Conservation (phyloP, 2,113 vertebrate genomes). For the Pluvialis apricaria region DNA sequence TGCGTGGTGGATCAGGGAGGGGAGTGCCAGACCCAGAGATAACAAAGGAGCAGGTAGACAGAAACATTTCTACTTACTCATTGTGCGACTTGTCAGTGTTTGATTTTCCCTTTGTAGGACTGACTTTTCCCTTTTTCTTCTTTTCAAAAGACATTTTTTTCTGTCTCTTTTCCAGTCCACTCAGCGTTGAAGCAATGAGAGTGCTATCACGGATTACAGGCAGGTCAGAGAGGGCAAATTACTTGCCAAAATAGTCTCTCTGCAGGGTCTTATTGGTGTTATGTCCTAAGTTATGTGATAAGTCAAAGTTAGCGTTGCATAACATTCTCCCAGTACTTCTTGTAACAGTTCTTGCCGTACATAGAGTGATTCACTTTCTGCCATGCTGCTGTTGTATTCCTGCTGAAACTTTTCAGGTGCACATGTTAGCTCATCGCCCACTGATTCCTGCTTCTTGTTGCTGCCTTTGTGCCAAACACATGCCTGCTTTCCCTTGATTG, state of each 20-base stretch:
- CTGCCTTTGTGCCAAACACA: neutral
- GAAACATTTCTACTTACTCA: neutral
- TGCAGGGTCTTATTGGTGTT: constrained; percentile 32
- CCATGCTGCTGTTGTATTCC: neutral
- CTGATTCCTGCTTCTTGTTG: neutral
- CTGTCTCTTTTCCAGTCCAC: constrained; percentile 10
- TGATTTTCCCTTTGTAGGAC: neutral
- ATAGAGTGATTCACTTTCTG: neutral
- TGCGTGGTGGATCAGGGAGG: neutral
- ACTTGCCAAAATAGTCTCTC: constrained; percentile 57
- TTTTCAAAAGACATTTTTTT: neutral
- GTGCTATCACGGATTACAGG: constrained; percentile 33
- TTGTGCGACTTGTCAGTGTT: neutral
- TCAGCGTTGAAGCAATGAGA: constrained; percentile 15
- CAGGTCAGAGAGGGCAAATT: constrained; percentile 62
- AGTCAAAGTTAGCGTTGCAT: constrained; percentile 62
- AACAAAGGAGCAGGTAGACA: neutral
- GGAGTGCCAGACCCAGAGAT: too few species aligned
- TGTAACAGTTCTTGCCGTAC: neutral
- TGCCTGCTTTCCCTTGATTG: neutral
- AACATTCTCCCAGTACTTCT: constrained; percentile 26
- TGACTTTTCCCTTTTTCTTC: neutral
- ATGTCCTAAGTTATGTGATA: constrained; percentile 46
- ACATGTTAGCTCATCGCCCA: neutral
- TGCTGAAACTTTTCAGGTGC: neutral